Evolutionary conservation across 2,113 vertebrate species (phyloP).

Genomic region (Misgurnus mizolepis): DNA sequence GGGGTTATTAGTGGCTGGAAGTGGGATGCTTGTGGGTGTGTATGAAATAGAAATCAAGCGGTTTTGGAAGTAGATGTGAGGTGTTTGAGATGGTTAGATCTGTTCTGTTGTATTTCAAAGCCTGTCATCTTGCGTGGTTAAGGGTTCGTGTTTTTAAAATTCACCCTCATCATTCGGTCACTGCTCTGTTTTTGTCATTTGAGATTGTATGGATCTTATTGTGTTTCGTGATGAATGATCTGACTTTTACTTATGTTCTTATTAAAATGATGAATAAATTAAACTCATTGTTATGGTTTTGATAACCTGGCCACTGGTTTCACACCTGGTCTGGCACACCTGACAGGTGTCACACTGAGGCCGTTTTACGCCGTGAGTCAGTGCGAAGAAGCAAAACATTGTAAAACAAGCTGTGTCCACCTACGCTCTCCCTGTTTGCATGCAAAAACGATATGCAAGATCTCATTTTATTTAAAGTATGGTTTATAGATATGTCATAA

Average conservation of each 20-base stretch:
- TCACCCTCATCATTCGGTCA: neutral
- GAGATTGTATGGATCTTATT: conserved; percentile 16
- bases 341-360: conserved; percentile 1
- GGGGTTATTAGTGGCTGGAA: conserved; percentile 36
- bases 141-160: conserved; percentile 2
- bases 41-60: conserved; percentile 24
- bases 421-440: conserved; percentile 16
- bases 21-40: neutral
- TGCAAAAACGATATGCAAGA: neutral
- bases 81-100: neutral
- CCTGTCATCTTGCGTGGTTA: conserved; percentile 13
- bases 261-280: neutral
- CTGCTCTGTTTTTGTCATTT: conserved; percentile 24
- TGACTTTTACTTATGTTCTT: neutral
- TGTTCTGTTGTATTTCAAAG: conserved; percentile 7
- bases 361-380: conserved; percentile 6
- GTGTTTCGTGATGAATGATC: conserved; percentile 19
- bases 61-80: conserved; percentile 33
- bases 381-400: conserved; percentile 17
- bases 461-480: no score
- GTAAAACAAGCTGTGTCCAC: conserved; percentile 39
- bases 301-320: neutral
- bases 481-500: no score
- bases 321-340: conserved; percentile 9
- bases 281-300: conserved; percentile 4